Evolutionary conservation across 2,797 vertebrate genomes (phyloP).

Genomic region (Hirundo rustica): DNA sequence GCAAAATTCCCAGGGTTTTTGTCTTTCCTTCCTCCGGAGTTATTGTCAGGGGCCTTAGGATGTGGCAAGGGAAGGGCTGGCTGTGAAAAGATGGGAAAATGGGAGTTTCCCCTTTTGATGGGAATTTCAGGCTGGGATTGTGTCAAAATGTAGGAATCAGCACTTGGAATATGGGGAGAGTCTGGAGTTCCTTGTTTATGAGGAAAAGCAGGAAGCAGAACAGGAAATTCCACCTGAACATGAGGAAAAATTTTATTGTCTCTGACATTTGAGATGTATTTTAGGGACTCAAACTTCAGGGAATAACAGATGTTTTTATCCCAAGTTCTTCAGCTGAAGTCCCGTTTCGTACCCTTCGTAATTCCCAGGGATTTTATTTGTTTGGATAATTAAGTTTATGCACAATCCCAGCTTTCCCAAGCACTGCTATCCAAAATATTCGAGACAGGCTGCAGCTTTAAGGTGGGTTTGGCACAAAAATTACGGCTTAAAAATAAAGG

Average conservation of each 20-base stretch:
- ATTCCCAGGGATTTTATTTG: neutral
- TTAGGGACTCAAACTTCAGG: neutral
- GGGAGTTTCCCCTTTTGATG: neutral
- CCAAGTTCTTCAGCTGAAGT: neutral
- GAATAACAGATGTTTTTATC: neutral
- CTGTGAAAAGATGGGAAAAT: neutral
- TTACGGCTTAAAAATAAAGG: neutral
- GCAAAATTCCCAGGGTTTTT: neutral
- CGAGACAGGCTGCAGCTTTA: neutral
- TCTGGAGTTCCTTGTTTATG: neutral
- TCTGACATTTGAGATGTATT: accelerated
- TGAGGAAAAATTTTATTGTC: accelerated
- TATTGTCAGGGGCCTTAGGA: neutral
- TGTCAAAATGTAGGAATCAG: accelerated
- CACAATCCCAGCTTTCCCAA: neutral
- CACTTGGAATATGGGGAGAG: neutral
- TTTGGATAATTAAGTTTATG: neutral
- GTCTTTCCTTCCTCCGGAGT: neutral
- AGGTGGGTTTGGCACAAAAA: neutral
- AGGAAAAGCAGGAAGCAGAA: neutral
- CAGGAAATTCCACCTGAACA: neutral
- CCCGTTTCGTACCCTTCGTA: neutral
- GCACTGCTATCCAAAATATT: neutral
- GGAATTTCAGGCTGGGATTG: neutral
- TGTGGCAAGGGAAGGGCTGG: neutral